Conservation (phyloP, 2,888 invertebrate genomes). For the Chloromyia formosa region DNA sequence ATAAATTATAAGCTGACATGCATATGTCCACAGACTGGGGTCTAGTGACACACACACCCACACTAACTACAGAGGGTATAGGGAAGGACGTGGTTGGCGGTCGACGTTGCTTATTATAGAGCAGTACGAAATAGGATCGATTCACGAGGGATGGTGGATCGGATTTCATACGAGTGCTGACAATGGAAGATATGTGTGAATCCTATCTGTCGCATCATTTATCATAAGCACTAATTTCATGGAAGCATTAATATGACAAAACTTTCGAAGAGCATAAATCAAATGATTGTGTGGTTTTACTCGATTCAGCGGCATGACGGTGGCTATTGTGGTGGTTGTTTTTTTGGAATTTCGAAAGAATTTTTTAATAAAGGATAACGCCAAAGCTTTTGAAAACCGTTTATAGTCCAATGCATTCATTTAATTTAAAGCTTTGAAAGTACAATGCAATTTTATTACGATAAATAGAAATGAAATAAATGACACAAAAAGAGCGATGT, state of each 20-base stretch:
- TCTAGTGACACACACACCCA: too few species aligned
- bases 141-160: not conserved
- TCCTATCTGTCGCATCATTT: conserved; percentile 39
- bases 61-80: too few species aligned
- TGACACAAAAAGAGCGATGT: too few species aligned
- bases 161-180: conserved; percentile 4
- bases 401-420: too few species aligned
- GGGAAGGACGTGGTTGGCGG: not conserved
- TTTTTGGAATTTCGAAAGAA: not conserved
- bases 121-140: too few species aligned
- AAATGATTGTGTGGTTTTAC: not conserved
- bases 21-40: conserved; percentile 12
- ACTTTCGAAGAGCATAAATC: conserved; percentile 36
- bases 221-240: conserved; percentile 40
- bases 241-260: conserved; percentile 38
- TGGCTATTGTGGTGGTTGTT: too few species aligned
- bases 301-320: too few species aligned
- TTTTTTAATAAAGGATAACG: conserved; percentile 7
- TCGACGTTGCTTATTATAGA: not conserved
- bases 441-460: too few species aligned
- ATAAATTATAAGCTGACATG: conserved; percentile 28
- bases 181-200: conserved; percentile 32
- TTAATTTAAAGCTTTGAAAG: too few species aligned
- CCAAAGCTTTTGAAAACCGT: too few species aligned
- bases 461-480: too few species aligned